Evolutionary conservation across 2,888 invertebrate species (phyloP).

Genomic region (Zeuzera pyrina): DNA sequence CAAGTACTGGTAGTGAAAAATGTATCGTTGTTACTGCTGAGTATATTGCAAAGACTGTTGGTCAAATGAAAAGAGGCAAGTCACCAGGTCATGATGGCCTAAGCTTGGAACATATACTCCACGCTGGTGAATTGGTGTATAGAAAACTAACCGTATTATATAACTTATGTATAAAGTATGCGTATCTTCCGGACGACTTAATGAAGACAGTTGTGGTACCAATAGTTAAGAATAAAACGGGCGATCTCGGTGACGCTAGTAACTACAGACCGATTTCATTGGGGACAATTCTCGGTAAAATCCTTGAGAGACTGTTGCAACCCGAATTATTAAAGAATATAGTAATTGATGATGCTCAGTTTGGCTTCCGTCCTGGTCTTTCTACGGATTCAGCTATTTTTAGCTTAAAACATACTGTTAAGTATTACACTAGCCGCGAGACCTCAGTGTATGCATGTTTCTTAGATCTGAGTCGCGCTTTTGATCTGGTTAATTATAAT

Average conservation of each 20-base stretch:
- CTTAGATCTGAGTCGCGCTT: slow-evolving; percentile 13
- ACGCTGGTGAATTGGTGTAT: not conserved
- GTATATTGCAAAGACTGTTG: no score
- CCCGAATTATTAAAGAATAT: slow-evolving; percentile 9
- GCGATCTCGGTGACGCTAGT: slow-evolving; percentile 5
- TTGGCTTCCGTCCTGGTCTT: slow-evolving; percentile 15
- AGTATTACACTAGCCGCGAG: slow-evolving; percentile 6
- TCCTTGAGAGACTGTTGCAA: slow-evolving; percentile 13
- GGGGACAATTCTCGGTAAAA: slow-evolving; percentile 12
- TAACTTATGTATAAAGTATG: slow-evolving; percentile 4
- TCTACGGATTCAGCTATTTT: slow-evolving; percentile 15
- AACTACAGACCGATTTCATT: slow-evolving; percentile 17
- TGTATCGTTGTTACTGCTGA: no score
- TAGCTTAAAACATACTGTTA: slow-evolving; percentile 10
- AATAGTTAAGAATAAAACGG: slow-evolving; percentile 13
- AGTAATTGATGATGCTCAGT: slow-evolving; percentile 13
- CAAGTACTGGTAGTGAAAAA: no score
- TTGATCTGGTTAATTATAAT: slow-evolving; percentile 15
- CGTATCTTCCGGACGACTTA: slow-evolving; percentile 4
- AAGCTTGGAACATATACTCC: not conserved
- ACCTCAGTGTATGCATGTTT: slow-evolving; percentile 10
- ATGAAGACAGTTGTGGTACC: slow-evolving; percentile 11
- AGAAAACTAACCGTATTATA: not conserved
- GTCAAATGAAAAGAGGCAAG: no score
- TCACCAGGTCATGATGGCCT: no score